Conservation (phyloP, 2,113 vertebrate genomes). For the Etheostoma cragini region DNA sequence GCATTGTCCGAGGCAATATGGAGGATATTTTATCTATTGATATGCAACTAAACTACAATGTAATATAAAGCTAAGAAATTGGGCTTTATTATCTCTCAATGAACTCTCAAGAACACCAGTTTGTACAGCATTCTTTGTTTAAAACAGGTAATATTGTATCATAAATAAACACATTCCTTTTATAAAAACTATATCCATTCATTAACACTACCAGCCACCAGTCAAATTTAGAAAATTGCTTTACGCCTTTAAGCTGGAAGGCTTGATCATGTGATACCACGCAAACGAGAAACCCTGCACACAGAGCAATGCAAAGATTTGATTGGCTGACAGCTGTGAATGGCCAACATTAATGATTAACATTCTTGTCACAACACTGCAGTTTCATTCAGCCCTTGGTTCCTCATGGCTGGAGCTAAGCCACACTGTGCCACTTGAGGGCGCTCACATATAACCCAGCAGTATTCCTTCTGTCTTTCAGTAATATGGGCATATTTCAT, state of each 20-base stretch:
- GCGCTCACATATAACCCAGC: constrained; percentile 27
- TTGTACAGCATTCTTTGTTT: constrained; percentile 27
- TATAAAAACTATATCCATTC: constrained; percentile 60
- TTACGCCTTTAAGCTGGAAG: constrained; percentile 54
- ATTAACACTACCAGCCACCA: constrained; percentile 35
- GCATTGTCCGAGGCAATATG: constrained; percentile 50
- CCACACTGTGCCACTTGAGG: constrained; percentile 54
- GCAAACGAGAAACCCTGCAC: constrained; percentile 25
- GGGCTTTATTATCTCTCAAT: constrained; percentile 25
- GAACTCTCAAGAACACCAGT: constrained; percentile 3
- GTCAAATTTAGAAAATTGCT: constrained; percentile 23
- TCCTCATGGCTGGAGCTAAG: background rate
- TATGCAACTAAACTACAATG: constrained; percentile 51
- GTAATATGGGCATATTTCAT: constrained; percentile 17
- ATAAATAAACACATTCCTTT: constrained; percentile 47
- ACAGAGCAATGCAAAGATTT: constrained; percentile 46
- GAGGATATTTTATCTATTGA: constrained; percentile 48
- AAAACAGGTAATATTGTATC: constrained; percentile 27
- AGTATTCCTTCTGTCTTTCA: background rate
- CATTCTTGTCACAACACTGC: constrained; percentile 76
- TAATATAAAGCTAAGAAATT: constrained; percentile 59
- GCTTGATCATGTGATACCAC: constrained; percentile 45
- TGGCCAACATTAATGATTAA: constrained; percentile 64
- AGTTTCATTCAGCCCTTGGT: constrained; percentile 68
- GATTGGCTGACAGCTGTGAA: constrained; percentile 76